phyloP scores from a whole-genome alignment of 2,888 invertebrate genomes.

The Uropetala carovei region DNA sequence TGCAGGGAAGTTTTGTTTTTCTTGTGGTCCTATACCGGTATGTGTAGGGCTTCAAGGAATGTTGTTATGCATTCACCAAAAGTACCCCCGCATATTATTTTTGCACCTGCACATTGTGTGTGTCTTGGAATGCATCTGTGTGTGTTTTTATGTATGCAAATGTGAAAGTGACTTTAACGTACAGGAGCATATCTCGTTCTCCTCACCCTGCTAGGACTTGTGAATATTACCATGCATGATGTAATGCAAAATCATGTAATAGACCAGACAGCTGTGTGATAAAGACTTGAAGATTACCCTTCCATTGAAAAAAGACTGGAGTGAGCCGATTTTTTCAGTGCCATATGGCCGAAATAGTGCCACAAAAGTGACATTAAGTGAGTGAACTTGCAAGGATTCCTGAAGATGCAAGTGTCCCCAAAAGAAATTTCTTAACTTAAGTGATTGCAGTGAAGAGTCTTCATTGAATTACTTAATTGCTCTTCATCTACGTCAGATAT shows the following conservation, averaged over 20 bases:
- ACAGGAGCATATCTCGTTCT: constrained; percentile 29
- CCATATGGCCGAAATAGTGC: constrained; percentile 49
- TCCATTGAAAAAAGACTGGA: constrained; percentile 18
- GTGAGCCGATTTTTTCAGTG: constrained; percentile 48
- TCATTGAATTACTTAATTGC: constrained; percentile 39
- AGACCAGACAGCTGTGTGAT: neutral
- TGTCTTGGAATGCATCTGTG: constrained; percentile 27
- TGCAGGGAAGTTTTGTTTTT: constrained; percentile 42
- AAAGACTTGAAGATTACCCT: constrained; percentile 32
- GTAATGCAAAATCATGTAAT: neutral
- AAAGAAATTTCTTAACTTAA: neutral
- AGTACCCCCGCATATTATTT: constrained; percentile 29
- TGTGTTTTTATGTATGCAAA: constrained; percentile 48
- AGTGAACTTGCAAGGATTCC: constrained; percentile 1
- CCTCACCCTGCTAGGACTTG: neutral
- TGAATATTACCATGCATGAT: neutral
- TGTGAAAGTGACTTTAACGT: neutral
- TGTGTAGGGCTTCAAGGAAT: constrained; percentile 16
- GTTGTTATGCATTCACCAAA: neutral
- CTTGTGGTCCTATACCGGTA: constrained; percentile 10
- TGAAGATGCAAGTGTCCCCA: constrained; percentile 15
- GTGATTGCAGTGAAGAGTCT: constrained; percentile 46
- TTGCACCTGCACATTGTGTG: constrained; percentile 59
- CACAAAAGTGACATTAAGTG: constrained; percentile 26
- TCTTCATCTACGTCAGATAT: constrained; percentile 33